phyloP scores from a whole-genome alignment of 2,888 invertebrate genomes.

The Rosalia funebris region DNA sequence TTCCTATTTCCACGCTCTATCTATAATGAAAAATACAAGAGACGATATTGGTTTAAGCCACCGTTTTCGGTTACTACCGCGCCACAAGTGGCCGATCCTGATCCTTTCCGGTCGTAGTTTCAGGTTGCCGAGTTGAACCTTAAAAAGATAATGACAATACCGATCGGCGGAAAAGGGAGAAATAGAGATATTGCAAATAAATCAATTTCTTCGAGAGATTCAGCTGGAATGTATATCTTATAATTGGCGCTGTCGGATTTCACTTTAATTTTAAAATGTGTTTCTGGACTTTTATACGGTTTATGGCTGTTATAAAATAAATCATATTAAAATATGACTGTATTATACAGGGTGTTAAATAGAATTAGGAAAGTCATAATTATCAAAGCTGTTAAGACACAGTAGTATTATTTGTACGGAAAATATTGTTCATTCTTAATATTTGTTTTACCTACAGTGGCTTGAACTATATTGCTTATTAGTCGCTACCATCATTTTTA shows the following conservation, averaged over 20 bases:
- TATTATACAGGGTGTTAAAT: too few relatives aligned
- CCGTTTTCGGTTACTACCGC: slow-evolving; percentile 8
- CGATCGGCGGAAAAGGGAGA: slow-evolving; percentile 8
- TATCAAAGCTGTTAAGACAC: too few relatives aligned
- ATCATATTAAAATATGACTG: too few relatives aligned
- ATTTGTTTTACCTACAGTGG: too few relatives aligned
- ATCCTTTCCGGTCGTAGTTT: slow-evolving; percentile 5
- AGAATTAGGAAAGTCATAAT: too few relatives aligned
- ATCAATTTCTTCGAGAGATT: neutral
- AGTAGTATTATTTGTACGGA: too few relatives aligned
- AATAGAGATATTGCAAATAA: neutral
- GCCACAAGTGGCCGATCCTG: slow-evolving; percentile 22
- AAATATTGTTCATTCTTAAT: too few relatives aligned
- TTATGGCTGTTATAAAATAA: too few relatives aligned
- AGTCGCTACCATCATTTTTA: too few relatives aligned
- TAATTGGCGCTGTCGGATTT: neutral
- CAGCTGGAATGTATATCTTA: neutral
- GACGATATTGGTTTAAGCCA: slow-evolving; percentile 7
- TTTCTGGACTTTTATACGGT: too few relatives aligned
- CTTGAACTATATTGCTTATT: too few relatives aligned
- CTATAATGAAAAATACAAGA: slow-evolving; percentile 4
- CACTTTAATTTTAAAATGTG: too few relatives aligned
- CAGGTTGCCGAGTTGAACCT: slow-evolving; percentile 4
- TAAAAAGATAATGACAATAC: slow-evolving; percentile 21
- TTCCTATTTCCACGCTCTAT: slow-evolving; percentile 8